Conservation (phyloP, 2,888 invertebrate genomes). For the Luperina nickerlii region DNA sequence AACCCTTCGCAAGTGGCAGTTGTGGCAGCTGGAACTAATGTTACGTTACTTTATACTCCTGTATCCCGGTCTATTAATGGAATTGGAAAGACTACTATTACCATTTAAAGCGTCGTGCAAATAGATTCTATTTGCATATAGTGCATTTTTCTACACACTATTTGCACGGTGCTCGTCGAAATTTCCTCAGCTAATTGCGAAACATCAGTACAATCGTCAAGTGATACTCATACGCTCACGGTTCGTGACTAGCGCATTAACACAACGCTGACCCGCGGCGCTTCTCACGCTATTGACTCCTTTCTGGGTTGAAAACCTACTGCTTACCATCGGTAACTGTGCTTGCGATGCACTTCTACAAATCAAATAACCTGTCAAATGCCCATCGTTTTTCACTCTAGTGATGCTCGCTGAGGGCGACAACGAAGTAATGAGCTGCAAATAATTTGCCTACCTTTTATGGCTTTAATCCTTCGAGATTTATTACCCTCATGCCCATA, state of each 20-base stretch:
- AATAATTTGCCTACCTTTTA: constrained; percentile 45
- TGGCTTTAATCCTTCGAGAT: constrained; percentile 29
- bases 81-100: not conserved
- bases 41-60: not conserved
- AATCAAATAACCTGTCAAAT: constrained; percentile 53
- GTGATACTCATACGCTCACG: constrained; percentile 59
- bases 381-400: constrained; percentile 45
- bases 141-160: constrained; percentile 17
- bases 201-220: constrained; percentile 49
- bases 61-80: not conserved
- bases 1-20: not conserved
- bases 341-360: constrained; percentile 47
- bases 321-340: constrained; percentile 62
- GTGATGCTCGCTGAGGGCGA: constrained; percentile 46
- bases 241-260: constrained; percentile 77
- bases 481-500: constrained; percentile 32
- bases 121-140: not conserved
- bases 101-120: not conserved
- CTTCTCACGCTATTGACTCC: constrained; percentile 77
- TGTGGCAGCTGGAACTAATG: not conserved
- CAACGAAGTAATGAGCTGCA: constrained; percentile 40
- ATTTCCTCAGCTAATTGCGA: constrained; percentile 41
- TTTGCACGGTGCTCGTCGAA: constrained; percentile 16
- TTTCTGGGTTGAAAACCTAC: constrained; percentile 72
- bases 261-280: constrained; percentile 71